phyloP scores from a whole-genome alignment of 2,888 invertebrate species.

The Timandra comae region DNA sequence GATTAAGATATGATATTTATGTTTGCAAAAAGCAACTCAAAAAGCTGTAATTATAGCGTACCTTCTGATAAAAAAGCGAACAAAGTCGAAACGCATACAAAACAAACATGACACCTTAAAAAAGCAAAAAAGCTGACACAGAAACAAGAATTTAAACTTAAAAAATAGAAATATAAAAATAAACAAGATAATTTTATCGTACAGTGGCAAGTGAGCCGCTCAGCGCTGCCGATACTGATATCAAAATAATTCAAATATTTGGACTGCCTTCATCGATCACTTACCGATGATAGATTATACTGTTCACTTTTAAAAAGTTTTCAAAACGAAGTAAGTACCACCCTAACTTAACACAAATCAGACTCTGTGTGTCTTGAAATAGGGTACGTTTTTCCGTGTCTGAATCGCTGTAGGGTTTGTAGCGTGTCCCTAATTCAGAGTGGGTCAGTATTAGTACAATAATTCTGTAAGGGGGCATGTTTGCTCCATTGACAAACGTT shows the following conservation, averaged over 20 bases:
- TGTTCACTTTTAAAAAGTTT: slow-evolving; percentile 28
- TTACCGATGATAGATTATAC: slow-evolving; percentile 67
- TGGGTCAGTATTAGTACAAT: slow-evolving; percentile 60
- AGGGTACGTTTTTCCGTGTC: too few species aligned
- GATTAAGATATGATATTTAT: too few species aligned
- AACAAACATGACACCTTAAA: too few species aligned
- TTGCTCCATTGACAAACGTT: slow-evolving; percentile 65
- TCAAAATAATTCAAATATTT: slow-evolving; percentile 66
- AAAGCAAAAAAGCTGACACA: too few species aligned
- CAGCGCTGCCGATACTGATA: slow-evolving; percentile 24
- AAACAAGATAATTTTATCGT: slow-evolving; percentile 9
- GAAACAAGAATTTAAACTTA: not conserved
- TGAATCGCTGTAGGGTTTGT: slow-evolving; percentile 26
- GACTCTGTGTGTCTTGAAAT: slow-evolving; percentile 8
- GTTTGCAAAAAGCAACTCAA: too few species aligned
- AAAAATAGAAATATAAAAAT: slow-evolving; percentile 2
- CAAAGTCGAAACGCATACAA: too few species aligned
- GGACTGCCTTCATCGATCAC: slow-evolving; percentile 69
- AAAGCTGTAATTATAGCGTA: too few species aligned
- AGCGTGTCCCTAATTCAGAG: slow-evolving; percentile 46
- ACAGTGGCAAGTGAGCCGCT: slow-evolving; percentile 41
- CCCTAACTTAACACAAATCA: not conserved
- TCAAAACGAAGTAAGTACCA: slow-evolving; percentile 24
- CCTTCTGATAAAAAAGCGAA: too few species aligned
- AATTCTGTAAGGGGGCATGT: slow-evolving; percentile 53